Evolutionary conservation across 2,888 invertebrate species (phyloP).

Genomic region (Griposia aprilina): DNA sequence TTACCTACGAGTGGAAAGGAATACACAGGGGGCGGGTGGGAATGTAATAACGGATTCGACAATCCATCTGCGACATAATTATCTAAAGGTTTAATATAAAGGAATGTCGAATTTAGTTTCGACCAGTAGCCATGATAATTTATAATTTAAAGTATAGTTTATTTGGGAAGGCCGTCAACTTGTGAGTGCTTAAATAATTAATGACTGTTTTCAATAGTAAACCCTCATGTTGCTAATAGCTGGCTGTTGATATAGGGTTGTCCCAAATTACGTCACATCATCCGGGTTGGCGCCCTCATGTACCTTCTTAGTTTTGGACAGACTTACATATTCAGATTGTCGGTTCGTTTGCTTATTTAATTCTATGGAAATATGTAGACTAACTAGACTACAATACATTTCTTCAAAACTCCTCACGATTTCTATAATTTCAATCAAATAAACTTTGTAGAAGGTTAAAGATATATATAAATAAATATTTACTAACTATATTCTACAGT

Average conservation of each 20-base stretch:
- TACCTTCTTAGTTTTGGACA: constrained; percentile 10
- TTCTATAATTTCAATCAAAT: neutral
- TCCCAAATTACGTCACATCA: constrained; percentile 37
- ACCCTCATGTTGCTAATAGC: constrained; percentile 50
- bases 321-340: constrained; percentile 7
- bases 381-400: neutral
- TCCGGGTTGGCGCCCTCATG: neutral
- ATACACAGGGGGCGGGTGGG: constrained; percentile 30
- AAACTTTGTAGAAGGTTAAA: neutral
- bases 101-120: neutral
- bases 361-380: neutral
- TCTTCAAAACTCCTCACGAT: neutral
- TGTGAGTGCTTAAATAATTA: constrained; percentile 51
- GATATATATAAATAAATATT: constrained; percentile 6
- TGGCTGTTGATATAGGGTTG: constrained; percentile 40
- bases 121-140: constrained; percentile 8
- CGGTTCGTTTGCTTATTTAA: neutral
- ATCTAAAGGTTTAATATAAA: neutral
- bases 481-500: neutral
- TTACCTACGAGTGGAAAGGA: constrained; percentile 38
- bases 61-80: no score
- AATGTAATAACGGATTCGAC: no score
- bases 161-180: constrained; percentile 30
- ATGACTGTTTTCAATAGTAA: constrained; percentile 51
- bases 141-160: constrained; percentile 44